phyloP scores from a whole-genome alignment of 2,113 vertebrate genomes.

The Malurus elegans region DNA sequence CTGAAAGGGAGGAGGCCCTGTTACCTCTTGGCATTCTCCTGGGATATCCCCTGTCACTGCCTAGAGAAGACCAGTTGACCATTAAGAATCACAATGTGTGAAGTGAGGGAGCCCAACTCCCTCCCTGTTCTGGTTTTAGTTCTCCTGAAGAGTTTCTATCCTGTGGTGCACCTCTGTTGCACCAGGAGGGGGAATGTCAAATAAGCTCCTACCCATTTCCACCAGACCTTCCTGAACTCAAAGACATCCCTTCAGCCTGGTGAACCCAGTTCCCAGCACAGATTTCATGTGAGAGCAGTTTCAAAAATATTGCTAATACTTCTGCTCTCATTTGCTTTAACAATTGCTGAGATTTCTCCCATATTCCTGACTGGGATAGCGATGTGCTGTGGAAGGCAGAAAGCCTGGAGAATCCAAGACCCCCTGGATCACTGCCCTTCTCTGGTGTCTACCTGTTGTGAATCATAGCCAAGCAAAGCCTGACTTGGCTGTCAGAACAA shows the following conservation, averaged over 20 bases:
- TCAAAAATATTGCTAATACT: neutral
- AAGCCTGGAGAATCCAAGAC: neutral
- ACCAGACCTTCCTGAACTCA: neutral
- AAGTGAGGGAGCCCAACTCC: neutral
- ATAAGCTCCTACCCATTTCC: neutral
- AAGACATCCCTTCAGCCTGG: neutral
- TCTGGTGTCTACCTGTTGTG: neutral
- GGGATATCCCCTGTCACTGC: neutral
- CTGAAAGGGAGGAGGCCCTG: neutral
- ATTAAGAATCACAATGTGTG: rapidly evolving
- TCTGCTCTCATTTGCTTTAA: neutral
- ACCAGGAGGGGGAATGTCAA: rapidly evolving
- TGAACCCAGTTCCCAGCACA: neutral
- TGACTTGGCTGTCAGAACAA: neutral
- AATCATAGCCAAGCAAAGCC: neutral
- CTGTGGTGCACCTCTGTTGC: neutral
- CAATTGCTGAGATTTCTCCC: neutral
- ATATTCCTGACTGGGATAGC: neutral
- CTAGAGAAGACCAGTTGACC: neutral
- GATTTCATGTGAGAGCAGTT: neutral
- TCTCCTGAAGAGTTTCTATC: neutral
- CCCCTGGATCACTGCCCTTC: neutral
- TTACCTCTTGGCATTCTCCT: neutral
- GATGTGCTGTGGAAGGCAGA: neutral
- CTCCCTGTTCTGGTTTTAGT: neutral